Evolutionary conservation across 2,888 invertebrate species (phyloP), one percentile per base, ranked within the genome.

Genomic region (Chaetoderma sp.): DNA sequence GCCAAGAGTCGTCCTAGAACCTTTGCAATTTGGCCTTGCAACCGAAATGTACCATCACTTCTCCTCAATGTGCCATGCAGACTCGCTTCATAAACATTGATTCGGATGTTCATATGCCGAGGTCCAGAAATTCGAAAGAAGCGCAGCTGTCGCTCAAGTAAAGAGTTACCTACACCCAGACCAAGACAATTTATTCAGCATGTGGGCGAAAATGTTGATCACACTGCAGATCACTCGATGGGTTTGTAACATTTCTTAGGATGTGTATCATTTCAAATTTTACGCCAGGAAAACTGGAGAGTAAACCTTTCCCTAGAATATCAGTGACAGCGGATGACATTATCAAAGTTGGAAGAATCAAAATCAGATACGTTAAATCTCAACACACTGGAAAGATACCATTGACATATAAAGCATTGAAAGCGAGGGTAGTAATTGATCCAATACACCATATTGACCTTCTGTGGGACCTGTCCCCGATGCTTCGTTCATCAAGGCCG

Each of bases 141-240:
- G 58, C 30, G 65, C 67, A 63, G 72, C 67, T 25, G 32, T 59
- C 57, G 23, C 30, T 23, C 32, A 50, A 47, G 57, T 13, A 63
- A 42, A 30, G 50, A 62, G 30, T 57, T 67, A 10, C 52, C 59
- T 21, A 55, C 52, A 10, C 10, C 32, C 52, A 18, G 23, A 32
- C 39, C 57, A 47, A 60, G 54, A 27, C 32, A 57, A 10, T 65
- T 70, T 57, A 42, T 77, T 21, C 72, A 73, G 56, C 73, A 63
- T 63, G 70, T 65, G 18, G 76, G 76, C 16, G 75, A 78, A 55
- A 78, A 75, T 69, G 72, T 77, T 33, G 73, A 79, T 54, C 76
- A 77, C 68, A 75, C 75, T 56, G 63, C 30, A 45, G 62, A 36
- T 76, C 74, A 25, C 25, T 77, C 10, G 74, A 78, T 67, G 75